Evolutionary conservation across 2,888 invertebrate species (phyloP), one percentile per base, ranked within the genome.

Genomic region (Pseudococcus jackbeardsleyi): DNA sequence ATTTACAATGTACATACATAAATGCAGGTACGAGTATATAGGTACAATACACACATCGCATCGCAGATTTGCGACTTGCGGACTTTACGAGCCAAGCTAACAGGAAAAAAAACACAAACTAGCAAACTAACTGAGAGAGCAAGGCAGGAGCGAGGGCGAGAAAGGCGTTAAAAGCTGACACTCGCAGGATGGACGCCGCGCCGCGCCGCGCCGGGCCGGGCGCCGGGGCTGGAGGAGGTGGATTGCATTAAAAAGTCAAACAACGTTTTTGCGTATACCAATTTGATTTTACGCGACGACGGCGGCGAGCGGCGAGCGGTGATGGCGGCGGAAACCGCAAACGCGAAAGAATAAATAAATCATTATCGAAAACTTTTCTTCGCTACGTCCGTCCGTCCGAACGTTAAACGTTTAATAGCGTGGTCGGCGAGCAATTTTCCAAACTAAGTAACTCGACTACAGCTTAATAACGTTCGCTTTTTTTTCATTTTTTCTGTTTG

Each of bases 161-260:
- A 9, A 6, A 42, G 42, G 42, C 42, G 42, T 42, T 42, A 42
- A 42, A 42, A 42, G 1, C 42, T 8, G 42, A 6, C 9, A 8
- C 42, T 42, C 6, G n/a, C n/a, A n/a, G n/a, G n/a, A n/a, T n/a
- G n/a, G n/a, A n/a, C n/a, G n/a, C n/a, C n/a, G n/a, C n/a, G n/a
- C n/a, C n/a, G n/a, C n/a, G n/a, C n/a, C n/a, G n/a, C n/a, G n/a
- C n/a, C n/a, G n/a, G n/a, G n/a, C n/a, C n/a, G n/a, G n/a, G n/a
- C n/a, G n/a, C n/a, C n/a, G n/a, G n/a, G n/a, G n/a, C n/a, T n/a
- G 26, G 26, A 6, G 42, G 5, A n/a, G 48, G 15, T n/a, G 19
- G 26, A 68, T 68, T 9, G 68, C 19, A 22, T 68, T 68, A 68
- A 26, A 68, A 22, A 68, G 68, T 68, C 68, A 26, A 68, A 68